Conservation (phyloP, 2,888 invertebrate species). For the Amblyjoppa proteus region DNA sequence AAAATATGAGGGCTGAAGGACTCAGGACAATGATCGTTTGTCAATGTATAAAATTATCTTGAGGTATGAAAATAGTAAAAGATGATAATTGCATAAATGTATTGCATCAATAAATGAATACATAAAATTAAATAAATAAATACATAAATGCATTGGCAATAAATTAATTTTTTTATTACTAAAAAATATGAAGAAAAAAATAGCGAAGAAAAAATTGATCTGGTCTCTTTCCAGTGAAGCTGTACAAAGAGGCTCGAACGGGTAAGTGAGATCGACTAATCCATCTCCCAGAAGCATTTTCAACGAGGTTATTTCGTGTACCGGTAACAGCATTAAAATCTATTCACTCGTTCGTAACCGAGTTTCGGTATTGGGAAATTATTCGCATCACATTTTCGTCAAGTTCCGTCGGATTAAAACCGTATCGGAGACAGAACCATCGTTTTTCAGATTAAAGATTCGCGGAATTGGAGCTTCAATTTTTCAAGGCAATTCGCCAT, state of each 20-base stretch:
- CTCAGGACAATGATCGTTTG: no score
- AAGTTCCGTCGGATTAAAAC: neutral
- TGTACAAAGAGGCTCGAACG: neutral
- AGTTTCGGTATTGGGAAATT: neutral
- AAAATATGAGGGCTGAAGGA: no score
- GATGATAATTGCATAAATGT: no score
- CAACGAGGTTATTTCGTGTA: slow-evolving; percentile 10
- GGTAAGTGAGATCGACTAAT: neutral
- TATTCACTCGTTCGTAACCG: neutral
- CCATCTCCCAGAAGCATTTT: slow-evolving; percentile 18
- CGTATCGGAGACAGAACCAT: neutral
- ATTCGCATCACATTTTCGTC: neutral
- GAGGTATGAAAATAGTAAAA: no score
- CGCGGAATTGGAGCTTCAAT: neutral
- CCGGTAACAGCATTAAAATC: neutral
- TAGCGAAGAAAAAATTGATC: no score
- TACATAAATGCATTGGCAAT: no score
- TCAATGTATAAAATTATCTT: no score
- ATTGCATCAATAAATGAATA: no score
- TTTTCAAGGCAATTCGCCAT: neutral
- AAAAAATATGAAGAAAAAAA: no score
- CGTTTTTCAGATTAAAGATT: neutral
- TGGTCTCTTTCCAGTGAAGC: slow-evolving; percentile 1
- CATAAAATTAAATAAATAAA: no score
- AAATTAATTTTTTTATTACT: no score